phyloP scores from a whole-genome alignment of 2,797 vertebrate species.

The Monodelphis domestica region DNA sequence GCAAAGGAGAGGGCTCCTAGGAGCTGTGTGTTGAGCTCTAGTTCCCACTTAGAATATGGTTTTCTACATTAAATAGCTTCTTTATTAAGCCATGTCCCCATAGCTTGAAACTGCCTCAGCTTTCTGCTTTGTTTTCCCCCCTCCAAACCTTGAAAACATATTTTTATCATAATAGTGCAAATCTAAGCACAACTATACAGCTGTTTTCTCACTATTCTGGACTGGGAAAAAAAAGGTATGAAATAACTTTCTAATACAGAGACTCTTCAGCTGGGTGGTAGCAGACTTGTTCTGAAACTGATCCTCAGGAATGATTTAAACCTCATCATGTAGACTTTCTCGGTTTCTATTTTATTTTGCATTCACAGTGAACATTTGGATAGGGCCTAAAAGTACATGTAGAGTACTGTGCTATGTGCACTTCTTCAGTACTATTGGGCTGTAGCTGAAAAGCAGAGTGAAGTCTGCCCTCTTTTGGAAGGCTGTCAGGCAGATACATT shows the following conservation, averaged over 20 bases:
- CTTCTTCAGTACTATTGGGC: too few species aligned
- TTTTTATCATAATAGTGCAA: not conserved
- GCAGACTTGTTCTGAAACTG: not conserved
- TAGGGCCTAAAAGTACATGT: not conserved
- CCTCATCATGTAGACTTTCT: not conserved
- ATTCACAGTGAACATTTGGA: not conserved
- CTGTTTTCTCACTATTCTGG: not conserved
- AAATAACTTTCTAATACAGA: not conserved
- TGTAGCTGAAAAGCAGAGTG: not conserved
- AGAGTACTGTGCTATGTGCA: not conserved
- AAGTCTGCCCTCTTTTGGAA: not conserved
- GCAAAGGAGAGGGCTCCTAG: not conserved
- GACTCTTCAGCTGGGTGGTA: not conserved
- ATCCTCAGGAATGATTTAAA: not conserved
- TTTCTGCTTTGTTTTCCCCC: not conserved
- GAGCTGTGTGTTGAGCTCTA: not conserved
- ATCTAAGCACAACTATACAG: not conserved
- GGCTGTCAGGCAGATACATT: not conserved
- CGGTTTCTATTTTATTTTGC: not conserved
- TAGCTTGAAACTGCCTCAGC: not conserved
- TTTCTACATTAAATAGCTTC: not conserved
- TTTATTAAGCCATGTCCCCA: not conserved
- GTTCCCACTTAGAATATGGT: not conserved
- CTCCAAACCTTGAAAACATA: not conserved
- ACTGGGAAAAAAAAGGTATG: not conserved